Conservation (phyloP, 2,888 invertebrate species). For the Vandiemenella viatica region DNA sequence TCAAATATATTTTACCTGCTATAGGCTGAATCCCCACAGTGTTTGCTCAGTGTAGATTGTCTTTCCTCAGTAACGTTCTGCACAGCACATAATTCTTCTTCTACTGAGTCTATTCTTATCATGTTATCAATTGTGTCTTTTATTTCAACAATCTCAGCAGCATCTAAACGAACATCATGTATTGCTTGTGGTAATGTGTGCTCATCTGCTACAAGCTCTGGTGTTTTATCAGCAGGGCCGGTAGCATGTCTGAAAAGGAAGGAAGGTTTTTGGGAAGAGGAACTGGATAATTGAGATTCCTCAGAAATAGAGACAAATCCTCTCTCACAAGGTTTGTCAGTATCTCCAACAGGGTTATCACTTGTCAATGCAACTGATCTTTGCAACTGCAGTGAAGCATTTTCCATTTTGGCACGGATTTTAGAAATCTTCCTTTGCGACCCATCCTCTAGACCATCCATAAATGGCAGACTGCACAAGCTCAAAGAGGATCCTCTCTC, state of each 20-base stretch:
- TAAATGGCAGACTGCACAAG: background rate
- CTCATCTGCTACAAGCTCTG: background rate
- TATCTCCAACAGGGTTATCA: conserved; percentile 4
- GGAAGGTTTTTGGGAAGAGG: conserved; percentile 1
- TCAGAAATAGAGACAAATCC: background rate
- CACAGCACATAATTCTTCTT: background rate
- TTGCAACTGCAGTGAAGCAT: conserved; percentile 11
- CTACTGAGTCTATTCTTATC: conserved; percentile 2
- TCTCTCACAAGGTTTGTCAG: background rate
- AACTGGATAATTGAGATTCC: conserved; percentile 3
- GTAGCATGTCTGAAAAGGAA: conserved; percentile 8
- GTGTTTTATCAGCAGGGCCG: too few relatives aligned
- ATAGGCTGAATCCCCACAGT: conserved; percentile 61
- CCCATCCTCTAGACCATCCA: too few relatives aligned
- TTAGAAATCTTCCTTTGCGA: conserved; percentile 1
- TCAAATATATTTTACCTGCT: conserved; percentile 48
- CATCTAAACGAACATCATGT: background rate
- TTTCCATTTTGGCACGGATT: conserved; percentile 12
- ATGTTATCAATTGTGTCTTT: background rate
- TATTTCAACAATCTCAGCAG: background rate
- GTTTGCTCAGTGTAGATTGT: conserved; percentile 23
- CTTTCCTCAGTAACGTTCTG: background rate
- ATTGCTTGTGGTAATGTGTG: background rate
- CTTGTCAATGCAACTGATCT: conserved; percentile 10
- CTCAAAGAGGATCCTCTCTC: background rate